Percentiles rank a stretch among this genome's conserved stretches.
Evolutionary conservation across 2,888 invertebrate species (phyloP).

Genomic region (Drosophila rubida): DNA sequence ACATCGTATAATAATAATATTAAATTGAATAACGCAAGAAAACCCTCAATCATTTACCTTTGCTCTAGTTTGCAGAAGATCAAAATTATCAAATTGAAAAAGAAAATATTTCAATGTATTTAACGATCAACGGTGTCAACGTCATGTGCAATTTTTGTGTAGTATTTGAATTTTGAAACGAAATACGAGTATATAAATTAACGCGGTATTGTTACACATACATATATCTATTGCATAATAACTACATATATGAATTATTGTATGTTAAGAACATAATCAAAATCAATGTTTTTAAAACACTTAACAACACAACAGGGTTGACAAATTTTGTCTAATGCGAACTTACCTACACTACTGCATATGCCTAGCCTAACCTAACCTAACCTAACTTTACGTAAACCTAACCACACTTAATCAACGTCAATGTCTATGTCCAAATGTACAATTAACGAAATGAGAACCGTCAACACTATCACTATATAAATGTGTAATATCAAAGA

Average conservation of each 20-base stretch:
- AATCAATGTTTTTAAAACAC: conserved; percentile 63
- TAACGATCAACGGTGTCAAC: conserved; percentile 36
- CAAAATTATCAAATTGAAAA: conserved; percentile 24
- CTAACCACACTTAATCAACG: conserved; percentile 49
- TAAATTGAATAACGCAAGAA: conserved; percentile 7
- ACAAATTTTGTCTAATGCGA: conserved; percentile 52
- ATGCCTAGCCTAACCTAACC: conserved; percentile 30
- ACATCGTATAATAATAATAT: conserved; percentile 18
- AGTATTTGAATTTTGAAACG: conserved; percentile 56
- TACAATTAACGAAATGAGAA: conserved; percentile 46
- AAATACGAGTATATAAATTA: conserved; percentile 10
- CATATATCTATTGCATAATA: conserved; percentile 23
- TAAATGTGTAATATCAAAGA: conserved; percentile 55
- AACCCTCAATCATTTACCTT: conserved; percentile 36
- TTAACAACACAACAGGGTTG: conserved; percentile 56
- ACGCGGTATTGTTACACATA: conserved; percentile 44
- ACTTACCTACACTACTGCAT: conserved; percentile 37
- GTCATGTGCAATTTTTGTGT: conserved; percentile 69
- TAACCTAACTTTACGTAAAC: conserved; percentile 36
- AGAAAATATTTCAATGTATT: conserved; percentile 31
- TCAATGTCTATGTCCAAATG: conserved; percentile 61
- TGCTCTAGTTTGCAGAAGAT: conserved; percentile 32
- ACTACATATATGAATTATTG: conserved; percentile 39
- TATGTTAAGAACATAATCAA: conserved; percentile 73
- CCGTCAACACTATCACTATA: conserved; percentile 62